Percentiles rank a stretch among this genome's conserved stretches.
phyloP scores from a whole-genome alignment of 2,888 invertebrate species.

The Microplitis manilae region DNA sequence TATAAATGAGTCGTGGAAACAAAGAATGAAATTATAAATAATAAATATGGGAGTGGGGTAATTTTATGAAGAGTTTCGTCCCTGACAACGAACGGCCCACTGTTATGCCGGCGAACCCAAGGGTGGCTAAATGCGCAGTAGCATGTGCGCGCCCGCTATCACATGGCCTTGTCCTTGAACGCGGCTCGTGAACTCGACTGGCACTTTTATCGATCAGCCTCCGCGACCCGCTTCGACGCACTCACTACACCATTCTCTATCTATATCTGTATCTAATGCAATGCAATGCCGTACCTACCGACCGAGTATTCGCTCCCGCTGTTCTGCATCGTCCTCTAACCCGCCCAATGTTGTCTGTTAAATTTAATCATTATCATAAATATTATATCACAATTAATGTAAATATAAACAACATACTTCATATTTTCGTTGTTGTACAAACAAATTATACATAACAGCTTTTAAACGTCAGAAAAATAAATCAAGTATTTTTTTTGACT shows the following conservation, averaged over 20 bases:
- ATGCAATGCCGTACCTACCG: constrained; percentile 64
- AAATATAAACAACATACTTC: no score
- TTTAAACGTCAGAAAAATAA: no score
- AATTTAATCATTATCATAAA: no score
- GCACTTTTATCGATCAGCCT: constrained; percentile 72
- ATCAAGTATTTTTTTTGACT: no score
- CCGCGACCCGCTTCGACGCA: constrained; percentile 69
- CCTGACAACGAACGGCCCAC: constrained; percentile 52
- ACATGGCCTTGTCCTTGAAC: constrained; percentile 77
- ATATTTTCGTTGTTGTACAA: no score
- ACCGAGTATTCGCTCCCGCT: not conserved
- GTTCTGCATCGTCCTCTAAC: not conserved
- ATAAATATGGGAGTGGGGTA: constrained; percentile 4
- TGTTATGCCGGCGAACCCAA: constrained; percentile 56
- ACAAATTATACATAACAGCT: no score
- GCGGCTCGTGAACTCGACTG: constrained; percentile 71
- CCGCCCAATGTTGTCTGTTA: constrained; percentile 26
- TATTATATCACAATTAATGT: no score
- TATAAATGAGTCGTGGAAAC: no score
- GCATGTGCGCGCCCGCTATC: constrained; percentile 70
- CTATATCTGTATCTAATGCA: constrained; percentile 58
- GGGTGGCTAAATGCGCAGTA: constrained; percentile 67
- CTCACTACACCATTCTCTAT: constrained; percentile 54
- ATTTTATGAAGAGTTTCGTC: constrained; percentile 31
- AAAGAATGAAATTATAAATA: not conserved